Evolutionary conservation across 2,888 invertebrate genomes (phyloP), one percentile per base, ranked within the genome.

Genomic region (Tiliacea aurago): DNA sequence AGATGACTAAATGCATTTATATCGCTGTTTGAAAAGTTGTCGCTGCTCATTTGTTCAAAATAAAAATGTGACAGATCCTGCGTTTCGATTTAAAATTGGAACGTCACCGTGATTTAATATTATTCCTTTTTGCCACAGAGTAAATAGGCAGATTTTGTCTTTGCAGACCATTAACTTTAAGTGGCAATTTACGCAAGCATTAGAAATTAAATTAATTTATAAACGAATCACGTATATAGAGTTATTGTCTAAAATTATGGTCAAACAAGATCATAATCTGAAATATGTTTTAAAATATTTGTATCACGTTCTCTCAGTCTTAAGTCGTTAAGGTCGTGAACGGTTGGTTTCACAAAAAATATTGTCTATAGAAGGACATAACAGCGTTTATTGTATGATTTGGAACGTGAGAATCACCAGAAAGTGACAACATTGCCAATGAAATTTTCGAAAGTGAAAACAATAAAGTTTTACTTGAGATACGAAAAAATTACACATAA

Each of bases 221-320:
- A 91, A 90, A 87, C 91, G 87, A 91, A 94, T 91, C 96, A 96
- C 95, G 95, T 95, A 93, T 92, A 89, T 92, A 91, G 91, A 91
- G 92, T 94, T 94, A 94, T 94, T 93, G 94, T 95, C 92, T 92
- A 90, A 91, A 91, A 90, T 93, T 92, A 94, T 94, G 93, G 93
- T 89, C 91, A 90, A 90, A 91, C 89, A 86, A 91, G 93, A 95
- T 95, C 92, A 91, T 92, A 92, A 95, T 96, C 95, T 93, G 81
- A 88, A 88, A 90, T 89, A 89, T 86, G 88, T 90, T 91, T 91
- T 92, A 90, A 89, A 83, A 90, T 93, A 95, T 95, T 94, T 94
- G 87, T 90, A 94, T 95, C 95, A 95, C 95, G 95, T 95, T 89
- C 84, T 82, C 90, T 91, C 91, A 92, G 91, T 94, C 94, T 94